phyloP scores from a whole-genome alignment of 2,113 vertebrate genomes.

The Cyprinodon variegatus region DNA sequence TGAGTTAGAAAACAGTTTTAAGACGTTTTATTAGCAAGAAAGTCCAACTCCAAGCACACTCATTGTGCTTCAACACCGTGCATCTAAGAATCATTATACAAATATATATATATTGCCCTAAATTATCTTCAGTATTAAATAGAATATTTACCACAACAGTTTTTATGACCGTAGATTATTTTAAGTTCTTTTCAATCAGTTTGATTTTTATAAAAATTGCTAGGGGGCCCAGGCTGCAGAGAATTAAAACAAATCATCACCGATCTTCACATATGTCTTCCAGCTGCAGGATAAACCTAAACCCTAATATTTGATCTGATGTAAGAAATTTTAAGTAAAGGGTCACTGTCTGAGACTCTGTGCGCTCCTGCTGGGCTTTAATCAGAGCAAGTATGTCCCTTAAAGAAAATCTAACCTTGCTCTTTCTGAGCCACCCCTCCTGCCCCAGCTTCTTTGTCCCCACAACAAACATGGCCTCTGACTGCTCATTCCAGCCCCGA shows the following conservation, averaged over 20 bases:
- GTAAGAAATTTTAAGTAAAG: conserved; percentile 17
- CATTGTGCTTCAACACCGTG: too few species aligned
- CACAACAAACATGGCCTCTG: conserved; percentile 29
- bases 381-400: conserved; percentile 45
- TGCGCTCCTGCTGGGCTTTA: conserved; percentile 62
- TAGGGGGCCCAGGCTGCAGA: neutral
- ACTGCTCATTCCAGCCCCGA: conserved; percentile 28
- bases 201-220: neutral
- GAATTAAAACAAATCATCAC: conserved; percentile 26
- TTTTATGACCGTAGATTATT: neutral
- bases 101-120: too few species aligned
- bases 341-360: conserved; percentile 51
- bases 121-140: too few species aligned
- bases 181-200: neutral
- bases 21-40: too few species aligned
- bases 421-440: conserved; percentile 9
- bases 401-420: conserved; percentile 9
- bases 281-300: conserved; percentile 48
- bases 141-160: neutral
- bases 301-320: conserved; percentile 49
- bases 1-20: too few species aligned
- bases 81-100: too few species aligned
- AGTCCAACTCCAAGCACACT: too few species aligned
- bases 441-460: conserved; percentile 30
- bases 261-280: conserved; percentile 30